Percentiles rank a stretch among this genome's conserved stretches.
phyloP scores from a whole-genome alignment of 2,888 invertebrate genomes.

The Vannuccia rotundouncinata region DNA sequence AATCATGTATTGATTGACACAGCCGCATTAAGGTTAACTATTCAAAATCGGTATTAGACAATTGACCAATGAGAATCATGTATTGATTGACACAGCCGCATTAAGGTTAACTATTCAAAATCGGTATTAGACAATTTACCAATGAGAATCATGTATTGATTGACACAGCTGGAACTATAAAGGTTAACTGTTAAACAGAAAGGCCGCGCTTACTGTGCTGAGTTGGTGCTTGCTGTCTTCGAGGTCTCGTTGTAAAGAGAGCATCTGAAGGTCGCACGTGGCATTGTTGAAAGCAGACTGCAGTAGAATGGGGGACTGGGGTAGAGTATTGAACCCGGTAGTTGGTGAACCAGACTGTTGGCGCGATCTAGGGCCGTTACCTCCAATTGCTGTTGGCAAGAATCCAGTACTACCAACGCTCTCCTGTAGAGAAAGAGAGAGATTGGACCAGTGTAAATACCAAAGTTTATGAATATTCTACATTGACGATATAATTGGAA shows the following conservation, averaged over 20 bases:
- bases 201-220: neutral
- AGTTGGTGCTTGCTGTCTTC: constrained; percentile 5
- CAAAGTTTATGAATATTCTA: too few species aligned
- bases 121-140: too few species aligned
- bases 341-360: neutral
- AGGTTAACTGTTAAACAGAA: too few species aligned
- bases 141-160: too few species aligned
- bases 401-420: neutral
- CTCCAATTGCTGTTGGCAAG: neutral
- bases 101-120: too few species aligned
- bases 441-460: neutral
- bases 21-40: too few species aligned
- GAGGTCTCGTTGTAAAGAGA: constrained; percentile 12
- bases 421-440: neutral
- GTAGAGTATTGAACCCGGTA: neutral
- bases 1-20: too few species aligned
- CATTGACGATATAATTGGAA: too few species aligned
- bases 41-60: too few species aligned
- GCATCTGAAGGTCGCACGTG: constrained; percentile 28
- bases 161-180: too few species aligned
- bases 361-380: neutral
- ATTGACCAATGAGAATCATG: too few species aligned
- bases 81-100: too few species aligned
- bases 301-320: constrained; percentile 32
- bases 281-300: constrained; percentile 36